Base-by-base conservation (phyloP, 2,888 invertebrate species). In the Kryphioiulus occultus region DNA sequence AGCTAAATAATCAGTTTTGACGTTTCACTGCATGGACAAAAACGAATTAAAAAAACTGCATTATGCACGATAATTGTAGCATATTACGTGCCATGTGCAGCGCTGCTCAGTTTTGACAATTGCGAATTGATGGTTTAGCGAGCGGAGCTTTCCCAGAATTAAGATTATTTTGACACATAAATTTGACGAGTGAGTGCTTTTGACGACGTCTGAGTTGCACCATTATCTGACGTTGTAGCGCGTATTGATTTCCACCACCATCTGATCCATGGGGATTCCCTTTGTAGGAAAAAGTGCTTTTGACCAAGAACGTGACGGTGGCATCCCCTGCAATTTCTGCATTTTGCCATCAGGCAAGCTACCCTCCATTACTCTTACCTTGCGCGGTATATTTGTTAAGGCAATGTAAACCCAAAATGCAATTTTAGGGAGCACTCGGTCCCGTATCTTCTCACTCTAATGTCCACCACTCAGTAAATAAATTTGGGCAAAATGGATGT, bases 261-360 rank as follows among this genome's bases (percentile, higher is more conserved):
- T n/a, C 59, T 59, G 59, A 59, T 59, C 59, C 59, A 22, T 59
- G 4, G 59, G 59, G 59, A 59, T 59, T 59, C 59, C 59, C 59
- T 59, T 59, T 59, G 59, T 59, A 22, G 59, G 59, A 59, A 59
- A 59, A n/a, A 59, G 59, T 59, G 22, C 59, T n/a, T 59, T 59
- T 59, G 59, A 59, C 59, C 59, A n/a, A 59, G n/a, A 59, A 9
- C 59, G n/a, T 59, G 59, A 10, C 59, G 59, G 5, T 22, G 19
- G 59, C 59, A 59, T 59, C n/a, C 59, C 59, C 59, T 22, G n/a
- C n/a, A n/a, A n/a, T n/a, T n/a, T 42, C 19, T 17, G 53, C 53
- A 53, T 53, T 17, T 19, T 53, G 19, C 19, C 53, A n/a, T 59
- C 59, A 59, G 22, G n/a, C 9, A 42, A 22, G 59, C 22, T 22